A percentile compares a stretch with the other conserved stretches of the same genome.
Evolutionary conservation across 2,113 vertebrate species (phyloP).

Genomic region (Rallus limicola): DNA sequence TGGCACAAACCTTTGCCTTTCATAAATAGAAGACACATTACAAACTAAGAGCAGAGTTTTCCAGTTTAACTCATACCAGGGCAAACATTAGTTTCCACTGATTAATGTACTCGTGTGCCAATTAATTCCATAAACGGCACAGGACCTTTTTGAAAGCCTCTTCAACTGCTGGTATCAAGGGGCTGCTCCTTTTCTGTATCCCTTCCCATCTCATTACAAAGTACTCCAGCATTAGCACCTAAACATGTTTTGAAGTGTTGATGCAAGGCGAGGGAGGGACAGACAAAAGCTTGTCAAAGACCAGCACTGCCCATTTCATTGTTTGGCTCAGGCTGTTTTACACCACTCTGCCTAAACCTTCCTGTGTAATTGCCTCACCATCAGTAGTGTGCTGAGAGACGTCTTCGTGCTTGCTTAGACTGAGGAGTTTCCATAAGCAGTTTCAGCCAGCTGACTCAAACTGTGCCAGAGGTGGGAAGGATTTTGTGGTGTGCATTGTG

Average conservation of each 20-base stretch:
- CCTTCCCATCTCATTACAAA: conserved; percentile 1
- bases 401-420: conserved; percentile 31
- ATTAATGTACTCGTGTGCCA: conserved; percentile 18
- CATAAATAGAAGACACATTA: conserved; percentile 6
- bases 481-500: not conserved
- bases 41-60: conserved; percentile 28
- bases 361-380: not conserved
- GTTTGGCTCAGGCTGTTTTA: not conserved
- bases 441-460: conserved; percentile 41
- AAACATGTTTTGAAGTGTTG: not conserved
- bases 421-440: conserved; percentile 5
- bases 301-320: not conserved
- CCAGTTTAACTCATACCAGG: conserved; percentile 2
- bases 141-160: conserved; percentile 12
- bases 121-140: conserved; percentile 10
- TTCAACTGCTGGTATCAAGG: not conserved
- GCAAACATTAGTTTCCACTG: conserved; percentile 6
- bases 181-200: conserved; percentile 8
- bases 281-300: not conserved
- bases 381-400: not conserved
- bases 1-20: conserved; percentile 32
- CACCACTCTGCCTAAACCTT: not conserved
- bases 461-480: conserved; percentile 37
- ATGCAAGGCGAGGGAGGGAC: not conserved
- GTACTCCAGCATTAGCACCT: not conserved